These are phyloP conservation scores for Drosophila mimica DNA, from an alignment of 2,888 invertebrate genomes.

Conservation along the genomic window DNA sequence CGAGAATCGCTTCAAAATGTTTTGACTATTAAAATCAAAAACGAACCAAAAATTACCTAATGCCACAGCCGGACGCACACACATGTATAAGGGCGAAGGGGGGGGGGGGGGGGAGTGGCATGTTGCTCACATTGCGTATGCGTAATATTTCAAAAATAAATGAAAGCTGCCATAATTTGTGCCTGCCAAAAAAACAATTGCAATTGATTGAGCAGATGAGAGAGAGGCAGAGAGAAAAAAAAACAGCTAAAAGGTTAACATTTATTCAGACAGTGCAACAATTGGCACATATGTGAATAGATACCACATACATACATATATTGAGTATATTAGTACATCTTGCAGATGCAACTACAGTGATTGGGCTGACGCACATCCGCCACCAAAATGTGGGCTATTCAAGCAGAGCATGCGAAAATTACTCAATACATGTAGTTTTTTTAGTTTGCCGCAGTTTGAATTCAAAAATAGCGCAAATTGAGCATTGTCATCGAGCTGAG, in stretches of 20 bases:
- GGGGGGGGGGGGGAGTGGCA: neutral
- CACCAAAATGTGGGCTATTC: conserved; percentile 66
- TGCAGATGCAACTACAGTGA: conserved; percentile 44
- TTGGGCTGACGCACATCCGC: conserved; percentile 73
- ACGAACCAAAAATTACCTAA: conserved; percentile 69
- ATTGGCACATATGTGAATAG: conserved; percentile 59
- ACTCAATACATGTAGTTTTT: conserved; percentile 55
- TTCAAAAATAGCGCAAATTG: conserved; percentile 73
- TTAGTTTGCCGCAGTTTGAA: conserved; percentile 36
- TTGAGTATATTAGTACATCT: conserved; percentile 29
- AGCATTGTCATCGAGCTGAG: conserved; percentile 66
- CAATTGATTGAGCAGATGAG: conserved; percentile 49
- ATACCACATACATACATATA: neutral
- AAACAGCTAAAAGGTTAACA: conserved; percentile 44
- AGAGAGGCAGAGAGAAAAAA: neutral
- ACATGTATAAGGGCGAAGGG: neutral
- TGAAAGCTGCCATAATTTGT: conserved; percentile 53
- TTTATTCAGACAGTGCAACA: conserved; percentile 59
- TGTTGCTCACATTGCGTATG: conserved; percentile 60
- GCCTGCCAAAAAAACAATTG: conserved; percentile 32
- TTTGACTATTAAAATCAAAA: conserved; percentile 52
- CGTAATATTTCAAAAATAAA: conserved; percentile 78
- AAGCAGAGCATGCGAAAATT: conserved; percentile 49
- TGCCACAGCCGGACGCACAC: conserved; percentile 53
- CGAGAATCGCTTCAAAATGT: conserved; percentile 36